A percentile compares a stretch with the other conserved stretches of the same genome.
Conservation (phyloP, 2,113 vertebrate genomes). For the Caloenas nicobarica region DNA sequence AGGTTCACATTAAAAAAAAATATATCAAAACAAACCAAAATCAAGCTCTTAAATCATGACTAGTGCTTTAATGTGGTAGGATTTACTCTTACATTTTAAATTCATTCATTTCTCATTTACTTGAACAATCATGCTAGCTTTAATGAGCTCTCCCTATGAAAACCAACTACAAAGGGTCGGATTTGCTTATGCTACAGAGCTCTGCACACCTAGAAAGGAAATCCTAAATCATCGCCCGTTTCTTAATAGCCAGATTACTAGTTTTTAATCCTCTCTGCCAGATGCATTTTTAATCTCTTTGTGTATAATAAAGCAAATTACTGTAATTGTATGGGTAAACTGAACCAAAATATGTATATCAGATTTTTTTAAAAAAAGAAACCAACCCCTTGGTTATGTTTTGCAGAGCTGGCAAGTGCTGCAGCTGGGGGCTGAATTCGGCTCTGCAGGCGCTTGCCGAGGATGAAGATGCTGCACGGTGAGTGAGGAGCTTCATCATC, state of each 20-base stretch:
- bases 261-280: constrained; percentile 19
- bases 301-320: not conserved
- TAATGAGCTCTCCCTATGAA: constrained; percentile 46
- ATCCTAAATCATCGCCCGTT: not conserved
- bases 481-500: not conserved
- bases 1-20: not conserved
- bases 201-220: constrained; percentile 3
- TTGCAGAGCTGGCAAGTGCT: not conserved
- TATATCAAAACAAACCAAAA: not conserved
- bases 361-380: not conserved
- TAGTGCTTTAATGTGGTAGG: constrained; percentile 12
- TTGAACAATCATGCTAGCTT: not conserved
- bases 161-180: constrained; percentile 31
- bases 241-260: not conserved
- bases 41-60: constrained; percentile 33
- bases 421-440: not conserved
- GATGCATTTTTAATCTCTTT: constrained; percentile 3
- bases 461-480: not conserved
- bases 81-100: constrained; percentile 26
- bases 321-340: not conserved
- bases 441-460: not conserved
- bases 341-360: not conserved
- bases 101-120: constrained; percentile 48
- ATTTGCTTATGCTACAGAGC: not conserved
- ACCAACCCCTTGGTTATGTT: not conserved